Evolutionary conservation across 2,888 invertebrate species (phyloP).

Genomic region (Bursaphelenchus okinawaensis): DNA sequence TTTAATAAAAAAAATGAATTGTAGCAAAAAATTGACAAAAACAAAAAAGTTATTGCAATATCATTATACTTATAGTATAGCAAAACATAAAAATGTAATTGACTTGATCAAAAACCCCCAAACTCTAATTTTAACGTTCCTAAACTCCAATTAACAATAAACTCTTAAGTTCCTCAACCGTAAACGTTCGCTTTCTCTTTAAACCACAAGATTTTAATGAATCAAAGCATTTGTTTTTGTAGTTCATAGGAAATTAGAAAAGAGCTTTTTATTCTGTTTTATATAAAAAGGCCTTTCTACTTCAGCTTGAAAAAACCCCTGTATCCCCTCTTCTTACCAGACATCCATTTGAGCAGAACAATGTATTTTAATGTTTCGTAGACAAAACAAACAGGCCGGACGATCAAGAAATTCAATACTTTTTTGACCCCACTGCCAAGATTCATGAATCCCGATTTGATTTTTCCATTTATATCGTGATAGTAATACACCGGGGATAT

Average conservation of each 20-base stretch:
- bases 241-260: no score
- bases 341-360: constrained; percentile 45
- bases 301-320: not conserved
- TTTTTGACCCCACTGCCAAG: constrained; percentile 16
- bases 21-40: no score
- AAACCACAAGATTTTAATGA: not conserved
- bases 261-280: not conserved
- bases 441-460: constrained; percentile 15
- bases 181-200: no score
- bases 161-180: no score
- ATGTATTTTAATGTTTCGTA: constrained; percentile 43
- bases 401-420: constrained; percentile 26
- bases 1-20: no score
- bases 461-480: constrained; percentile 44
- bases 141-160: no score
- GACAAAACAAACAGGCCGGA: constrained; percentile 35
- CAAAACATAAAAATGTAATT: no score
- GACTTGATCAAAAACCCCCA: no score
- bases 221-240: not conserved
- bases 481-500: constrained; percentile 50
- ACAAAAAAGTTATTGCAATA: no score
- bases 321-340: constrained; percentile 33
- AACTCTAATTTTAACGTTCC: no score
- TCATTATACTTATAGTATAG: no score
- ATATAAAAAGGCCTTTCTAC: no score